A percentile compares a stretch with the other conserved stretches of the same genome.
phyloP scores from a whole-genome alignment of 2,113 vertebrate species.

The Aphyosemion australe region DNA sequence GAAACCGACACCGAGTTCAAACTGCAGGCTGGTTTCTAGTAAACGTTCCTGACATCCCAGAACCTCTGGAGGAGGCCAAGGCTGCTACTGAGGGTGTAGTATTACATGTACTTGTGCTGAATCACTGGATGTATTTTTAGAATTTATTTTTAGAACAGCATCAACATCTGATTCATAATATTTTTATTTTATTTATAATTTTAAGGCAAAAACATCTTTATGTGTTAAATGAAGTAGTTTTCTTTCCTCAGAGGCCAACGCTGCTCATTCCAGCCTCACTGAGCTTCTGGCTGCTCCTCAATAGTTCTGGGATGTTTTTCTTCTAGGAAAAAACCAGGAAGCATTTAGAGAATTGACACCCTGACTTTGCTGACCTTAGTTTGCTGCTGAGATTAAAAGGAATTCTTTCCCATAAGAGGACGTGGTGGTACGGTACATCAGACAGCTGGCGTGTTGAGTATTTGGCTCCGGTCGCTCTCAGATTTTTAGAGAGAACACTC shows the following conservation, averaged over 20 bases:
- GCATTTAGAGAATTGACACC: not conserved
- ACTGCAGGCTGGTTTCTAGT: not conserved
- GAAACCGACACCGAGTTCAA: not conserved
- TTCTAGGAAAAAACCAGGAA: not conserved
- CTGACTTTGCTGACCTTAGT: not conserved
- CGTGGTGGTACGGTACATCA: not conserved
- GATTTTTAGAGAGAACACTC: slow-evolving; percentile 71
- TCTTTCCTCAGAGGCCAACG: not conserved
- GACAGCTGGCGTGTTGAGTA: slow-evolving; percentile 10
- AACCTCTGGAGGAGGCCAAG: not conserved
- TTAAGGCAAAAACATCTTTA: no score
- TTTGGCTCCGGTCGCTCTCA: slow-evolving; percentile 47
- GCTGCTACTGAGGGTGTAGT: no score
- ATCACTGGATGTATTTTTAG: not conserved
- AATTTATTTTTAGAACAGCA: not conserved
- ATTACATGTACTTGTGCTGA: no score
- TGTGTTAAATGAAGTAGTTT: not conserved
- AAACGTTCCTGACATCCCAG: not conserved
- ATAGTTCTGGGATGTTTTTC: not conserved
- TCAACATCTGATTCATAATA: not conserved
- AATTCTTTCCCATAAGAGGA: slow-evolving; percentile 15
- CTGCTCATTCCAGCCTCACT: not conserved
- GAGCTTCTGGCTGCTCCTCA: not conserved
- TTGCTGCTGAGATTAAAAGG: not conserved
- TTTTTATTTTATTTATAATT: not conserved